Evolutionary conservation across 2,888 invertebrate species (phyloP), one percentile per base, ranked within the genome.

Genomic region (Sarcophaga variegata): DNA sequence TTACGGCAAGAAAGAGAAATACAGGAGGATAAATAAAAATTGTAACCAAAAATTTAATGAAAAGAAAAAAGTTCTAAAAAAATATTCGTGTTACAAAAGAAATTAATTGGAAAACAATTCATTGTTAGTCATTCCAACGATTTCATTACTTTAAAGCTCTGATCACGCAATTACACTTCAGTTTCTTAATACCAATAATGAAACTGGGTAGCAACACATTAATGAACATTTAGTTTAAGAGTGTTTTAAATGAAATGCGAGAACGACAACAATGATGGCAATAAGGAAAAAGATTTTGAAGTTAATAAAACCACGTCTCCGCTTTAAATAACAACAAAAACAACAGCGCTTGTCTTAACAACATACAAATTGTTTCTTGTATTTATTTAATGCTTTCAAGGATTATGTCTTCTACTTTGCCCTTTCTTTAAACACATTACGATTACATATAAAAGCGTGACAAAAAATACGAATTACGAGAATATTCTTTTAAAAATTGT

Each of bases 161-260:
- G 74, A 1, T 37, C 49, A 10, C 3, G 17, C 37, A 59, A 4
- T 17, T 54, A 54, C 54, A 14, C 20, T 75, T 22, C 60, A 60
- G 67, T 62, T 49, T 62, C 12, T 74, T 60, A 60, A n/a, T 66
- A 66, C 47, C 60, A 2, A 11, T 0, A 54, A 54, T 20, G 4
- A 81, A 81, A 85, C 85, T 81, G 85, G 85, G 81, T 85, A 85
- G 76, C 22, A 81, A 81, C 63, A 20, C 76, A 72, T 81, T 77
- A 74, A 62, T 54, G 27, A 81, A 67, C 76, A 81, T 81, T 81
- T 69, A 78, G 74, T 78, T 81, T 78, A 78, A 54, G 17, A 54
- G 78, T 78, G 69, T 74, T 85, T 69, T 10, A 75, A 75, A 70
- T 20, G 63, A 72, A 69, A 47, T 11, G 25, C 47, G 20, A 20